Base-by-base conservation (phyloP, 2,888 invertebrate species). In the Byasa hedistus region DNA sequence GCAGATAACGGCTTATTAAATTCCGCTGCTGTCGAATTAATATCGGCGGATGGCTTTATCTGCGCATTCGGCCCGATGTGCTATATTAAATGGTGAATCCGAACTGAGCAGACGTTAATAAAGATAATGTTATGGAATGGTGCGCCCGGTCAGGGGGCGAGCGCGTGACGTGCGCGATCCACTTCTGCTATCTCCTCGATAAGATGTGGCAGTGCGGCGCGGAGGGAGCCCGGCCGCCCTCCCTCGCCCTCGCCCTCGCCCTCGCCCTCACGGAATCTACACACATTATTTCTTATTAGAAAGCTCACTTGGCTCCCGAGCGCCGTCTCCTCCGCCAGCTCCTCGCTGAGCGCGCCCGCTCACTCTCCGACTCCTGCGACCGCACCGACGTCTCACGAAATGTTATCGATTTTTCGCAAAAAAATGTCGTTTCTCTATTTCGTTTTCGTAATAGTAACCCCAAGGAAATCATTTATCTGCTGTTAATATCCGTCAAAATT, bases 1-100 rank as follows among this genome's bases (percentile, higher is more conserved):
- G 80, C 73, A 72, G 89, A 89, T 90, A 90, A 81, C 71, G 77
- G 79, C 82, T 86, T 88, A 90, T 89, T 90, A 89, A 88, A 85
- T 86, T 87, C 84, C 79, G 80, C 76, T 79, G 75, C 77, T 79
- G 77, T 80, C 76, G 74, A 81, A 80, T 82, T 83, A 82, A 82
- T 85, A 86, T 81, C 74, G 71, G 73, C 72, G 77, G 74, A 77
- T 71, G 76, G 73, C 84, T 75, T 85, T 87, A 88, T 87, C 87
- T 79, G 72, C 74, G 75, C 79, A 82, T 85, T 82, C 73, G 76
- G 76, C 77, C 79, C 74, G 77, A 78, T 79, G 76, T 76, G 78
- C 73, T 75, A 81, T 87, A 87, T 89, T 86, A 87, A 86, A 83
- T 79, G 73, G 83, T 83, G 80, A 79, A 81, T 77, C 78, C 80